Evolutionary conservation across 2,888 invertebrate species (phyloP), one percentile per base, ranked within the genome.

Genomic region (Lithophane ornitopus): DNA sequence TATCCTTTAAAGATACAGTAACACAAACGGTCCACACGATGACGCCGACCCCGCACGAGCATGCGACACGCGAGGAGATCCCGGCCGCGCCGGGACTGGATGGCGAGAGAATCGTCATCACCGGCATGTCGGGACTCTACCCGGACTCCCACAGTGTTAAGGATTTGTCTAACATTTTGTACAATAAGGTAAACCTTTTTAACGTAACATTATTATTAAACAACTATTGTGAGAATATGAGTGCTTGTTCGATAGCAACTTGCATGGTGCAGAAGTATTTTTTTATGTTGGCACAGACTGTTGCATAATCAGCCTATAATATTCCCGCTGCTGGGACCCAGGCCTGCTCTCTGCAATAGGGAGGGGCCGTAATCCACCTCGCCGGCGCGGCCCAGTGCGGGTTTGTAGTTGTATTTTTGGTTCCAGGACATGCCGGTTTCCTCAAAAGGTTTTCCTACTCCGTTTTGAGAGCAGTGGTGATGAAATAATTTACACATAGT

Each of bases 41-140:
- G 85, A 70, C 80, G 28, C 82, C 85, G 7, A 80, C 66, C 62
- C 87, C 85, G 3, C 77, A 86, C 41, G 74, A 81, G 39, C 34
- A 66, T 28, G 34, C 12, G 8, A 39, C 49, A 3, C 12, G 22
- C 12, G 44, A 58, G 26, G 58, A 76, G 12, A 54, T 61, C 22
- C 8, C 44, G 0, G 11, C 41, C 0, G 7, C n/a, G 2, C 56
- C 62, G 12, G 44, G 11, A 0, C 14, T 22, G 12, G 62, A 70
- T 54, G 88, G 85, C 0, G 87, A 91, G 19, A 84, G 86, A 41
- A 83, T 93, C 16, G 93, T 93, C 52, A 92, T 93, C 59, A 85
- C 92, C 0, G 93, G 93, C 11, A 93, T 93, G 86, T 89, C 93
- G 1, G 92, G 93, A 0, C 81, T 91, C n/a, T 93, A 89, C 70